Percentiles rank a stretch among this genome's conserved stretches.
Evolutionary conservation across 1,140 invertebrate species (phyloP).

Genomic region (Eurosta solidaginis): DNA sequence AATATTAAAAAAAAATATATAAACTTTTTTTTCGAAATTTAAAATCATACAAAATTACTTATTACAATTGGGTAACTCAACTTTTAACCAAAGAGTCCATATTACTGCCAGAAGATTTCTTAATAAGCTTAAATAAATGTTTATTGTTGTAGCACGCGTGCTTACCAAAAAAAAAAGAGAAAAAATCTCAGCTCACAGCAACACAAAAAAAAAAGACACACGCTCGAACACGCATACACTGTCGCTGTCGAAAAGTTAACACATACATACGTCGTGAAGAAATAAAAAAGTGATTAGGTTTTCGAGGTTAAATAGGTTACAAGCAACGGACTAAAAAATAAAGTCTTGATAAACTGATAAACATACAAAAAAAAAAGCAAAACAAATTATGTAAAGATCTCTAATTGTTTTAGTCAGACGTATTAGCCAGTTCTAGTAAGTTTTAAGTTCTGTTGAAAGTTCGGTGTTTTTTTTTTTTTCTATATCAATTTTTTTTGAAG

Average conservation of each 20-base stretch:
- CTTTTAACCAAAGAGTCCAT: slow-evolving; percentile 58
- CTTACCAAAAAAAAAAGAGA: slow-evolving; percentile 22
- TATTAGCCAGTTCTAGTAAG: background rate
- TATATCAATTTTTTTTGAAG: too few relatives aligned
- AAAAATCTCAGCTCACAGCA: too few relatives aligned
- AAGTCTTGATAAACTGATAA: slow-evolving; percentile 12
- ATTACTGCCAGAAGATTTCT: slow-evolving; percentile 61
- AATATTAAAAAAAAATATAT: background rate
- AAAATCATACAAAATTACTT: background rate
- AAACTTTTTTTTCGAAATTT: too few relatives aligned
- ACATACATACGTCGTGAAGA: background rate
- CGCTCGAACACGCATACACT: background rate
- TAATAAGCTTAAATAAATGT: slow-evolving; percentile 51
- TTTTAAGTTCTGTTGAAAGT: too few relatives aligned
- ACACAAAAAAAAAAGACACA: background rate
- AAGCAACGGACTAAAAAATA: too few relatives aligned
- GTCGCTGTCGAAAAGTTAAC: background rate
- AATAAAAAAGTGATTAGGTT: background rate
- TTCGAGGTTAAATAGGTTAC: too few relatives aligned
- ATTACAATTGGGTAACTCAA: slow-evolving; percentile 34
- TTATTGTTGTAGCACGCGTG: slow-evolving; percentile 29
- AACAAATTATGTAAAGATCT: background rate
- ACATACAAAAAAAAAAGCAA: background rate
- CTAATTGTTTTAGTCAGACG: background rate
- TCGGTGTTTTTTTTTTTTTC: too few relatives aligned